These are phyloP conservation scores for Hyppa rectilinea DNA, from an alignment of 2,888 invertebrate genomes.

Conservation along the genomic window DNA sequence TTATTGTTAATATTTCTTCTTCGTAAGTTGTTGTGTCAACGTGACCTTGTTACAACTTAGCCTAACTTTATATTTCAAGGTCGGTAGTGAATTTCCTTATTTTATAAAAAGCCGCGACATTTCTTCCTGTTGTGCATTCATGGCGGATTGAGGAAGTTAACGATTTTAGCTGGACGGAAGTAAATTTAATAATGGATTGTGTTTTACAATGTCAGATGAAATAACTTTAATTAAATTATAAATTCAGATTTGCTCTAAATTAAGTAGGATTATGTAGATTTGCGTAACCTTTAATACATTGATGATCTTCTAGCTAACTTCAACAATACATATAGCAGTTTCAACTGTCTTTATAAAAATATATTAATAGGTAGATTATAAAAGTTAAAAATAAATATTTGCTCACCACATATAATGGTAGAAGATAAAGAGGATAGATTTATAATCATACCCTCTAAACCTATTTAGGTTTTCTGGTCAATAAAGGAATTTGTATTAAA, in stretches of 20 bases:
- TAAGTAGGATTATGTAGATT: too few relatives aligned
- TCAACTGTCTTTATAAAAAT: too few relatives aligned
- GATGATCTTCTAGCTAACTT: neutral
- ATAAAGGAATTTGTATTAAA: too few relatives aligned
- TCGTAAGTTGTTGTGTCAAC: constrained; percentile 1
- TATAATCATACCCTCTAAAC: too few relatives aligned
- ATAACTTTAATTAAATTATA: neutral
- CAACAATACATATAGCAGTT: too few relatives aligned
- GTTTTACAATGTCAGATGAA: neutral
- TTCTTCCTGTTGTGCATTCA: constrained; percentile 34
- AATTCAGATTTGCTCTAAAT: neutral
- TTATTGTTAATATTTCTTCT: neutral
- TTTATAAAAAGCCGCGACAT: constrained; percentile 1
- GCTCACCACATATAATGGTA: too few relatives aligned
- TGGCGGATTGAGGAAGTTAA: constrained; percentile 39
- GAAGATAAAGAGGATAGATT: too few relatives aligned
- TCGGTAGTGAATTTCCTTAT: constrained; percentile 27
- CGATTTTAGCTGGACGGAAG: constrained; percentile 34
- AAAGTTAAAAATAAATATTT: too few relatives aligned
- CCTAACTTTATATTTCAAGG: constrained; percentile 35
- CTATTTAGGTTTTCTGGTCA: too few relatives aligned
- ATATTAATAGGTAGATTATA: too few relatives aligned
- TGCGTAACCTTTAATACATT: neutral
- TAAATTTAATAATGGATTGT: neutral
- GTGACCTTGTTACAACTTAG: constrained; percentile 8